Evolutionary conservation across 1,140 invertebrate species (phyloP).

Genomic region (Lepeophtheirus salmonis): DNA sequence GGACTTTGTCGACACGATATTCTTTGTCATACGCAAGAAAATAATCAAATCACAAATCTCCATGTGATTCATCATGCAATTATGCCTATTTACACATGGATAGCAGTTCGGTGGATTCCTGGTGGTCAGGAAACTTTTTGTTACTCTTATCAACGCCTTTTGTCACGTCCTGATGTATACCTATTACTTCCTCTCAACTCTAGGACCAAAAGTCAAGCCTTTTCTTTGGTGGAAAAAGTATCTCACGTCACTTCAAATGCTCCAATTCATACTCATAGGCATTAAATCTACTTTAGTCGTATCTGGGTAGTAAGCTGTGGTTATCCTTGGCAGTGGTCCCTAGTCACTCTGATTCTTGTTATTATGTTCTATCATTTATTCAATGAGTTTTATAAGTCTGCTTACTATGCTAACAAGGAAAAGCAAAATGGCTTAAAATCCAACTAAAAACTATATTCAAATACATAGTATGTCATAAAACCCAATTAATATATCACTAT

Average conservation of each 20-base stretch:
- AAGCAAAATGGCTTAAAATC: too few relatives aligned
- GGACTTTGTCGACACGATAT: constrained; percentile 27
- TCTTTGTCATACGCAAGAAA: constrained; percentile 52
- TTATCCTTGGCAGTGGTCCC: too few relatives aligned
- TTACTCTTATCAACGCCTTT: constrained; percentile 31
- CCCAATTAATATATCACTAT: too few relatives aligned
- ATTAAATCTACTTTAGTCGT: background rate
- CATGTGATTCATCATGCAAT: constrained; percentile 45
- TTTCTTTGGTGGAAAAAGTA: constrained; percentile 56
- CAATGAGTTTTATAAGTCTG: too few relatives aligned
- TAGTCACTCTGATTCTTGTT: too few relatives aligned
- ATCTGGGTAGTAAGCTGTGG: too few relatives aligned
- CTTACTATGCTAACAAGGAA: too few relatives aligned
- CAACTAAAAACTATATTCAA: too few relatives aligned
- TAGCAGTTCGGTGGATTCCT: constrained; percentile 17
- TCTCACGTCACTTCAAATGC: constrained; percentile 36
- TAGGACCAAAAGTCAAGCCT: constrained; percentile 34
- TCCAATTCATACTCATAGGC: constrained; percentile 23
- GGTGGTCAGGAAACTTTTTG: constrained; percentile 23
- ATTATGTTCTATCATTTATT: too few relatives aligned
- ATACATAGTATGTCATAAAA: too few relatives aligned
- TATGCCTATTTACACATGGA: constrained; percentile 28
- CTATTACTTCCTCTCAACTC: constrained; percentile 35
- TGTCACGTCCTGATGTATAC: constrained; percentile 39
- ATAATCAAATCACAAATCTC: constrained; percentile 49